These are phyloP conservation scores for Stichodactyla helianthus DNA, from an alignment of 64 coral and sea anemone genomes.

Conservation along the genomic window DNA sequence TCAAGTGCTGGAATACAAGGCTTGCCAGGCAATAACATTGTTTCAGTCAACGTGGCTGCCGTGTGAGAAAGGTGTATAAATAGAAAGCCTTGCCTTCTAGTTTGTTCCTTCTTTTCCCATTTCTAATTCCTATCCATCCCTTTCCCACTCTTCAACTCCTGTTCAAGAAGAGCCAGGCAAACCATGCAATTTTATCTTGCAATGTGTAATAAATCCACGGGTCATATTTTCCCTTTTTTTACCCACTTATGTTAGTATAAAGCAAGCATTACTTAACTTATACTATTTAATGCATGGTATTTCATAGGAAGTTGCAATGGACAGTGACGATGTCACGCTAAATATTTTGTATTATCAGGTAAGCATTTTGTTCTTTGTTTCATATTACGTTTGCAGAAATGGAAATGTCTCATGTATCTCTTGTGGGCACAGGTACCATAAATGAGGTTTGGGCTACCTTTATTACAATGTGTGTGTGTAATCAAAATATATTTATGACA, in stretches of 20 bases:
- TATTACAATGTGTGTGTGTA: too few relatives aligned
- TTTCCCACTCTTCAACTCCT: background rate
- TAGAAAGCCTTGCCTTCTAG: background rate
- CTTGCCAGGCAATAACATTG: too few relatives aligned
- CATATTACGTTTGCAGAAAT: background rate
- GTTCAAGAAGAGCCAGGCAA: background rate
- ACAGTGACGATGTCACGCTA: slow-evolving; percentile 67
- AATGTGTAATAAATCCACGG: too few relatives aligned
- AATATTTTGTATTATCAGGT: slow-evolving; percentile 91
- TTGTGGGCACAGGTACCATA: too few relatives aligned
- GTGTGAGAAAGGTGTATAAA: too few relatives aligned
- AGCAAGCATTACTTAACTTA: background rate
- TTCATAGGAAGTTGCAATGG: slow-evolving; percentile 86
- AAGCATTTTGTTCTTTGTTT: background rate
- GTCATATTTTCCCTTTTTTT: too few relatives aligned
- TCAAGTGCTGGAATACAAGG: too few relatives aligned
- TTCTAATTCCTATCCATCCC: background rate
- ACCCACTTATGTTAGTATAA: too few relatives aligned
- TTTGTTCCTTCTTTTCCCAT: background rate
- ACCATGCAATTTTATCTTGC: too few relatives aligned
- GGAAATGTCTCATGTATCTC: too few relatives aligned
- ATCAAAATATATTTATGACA: too few relatives aligned
- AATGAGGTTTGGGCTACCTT: background rate
- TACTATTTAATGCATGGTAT: background rate
- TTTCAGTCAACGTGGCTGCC: too few relatives aligned